Conservation (phyloP, 2,888 invertebrate genomes). For the Spisula solida region DNA sequence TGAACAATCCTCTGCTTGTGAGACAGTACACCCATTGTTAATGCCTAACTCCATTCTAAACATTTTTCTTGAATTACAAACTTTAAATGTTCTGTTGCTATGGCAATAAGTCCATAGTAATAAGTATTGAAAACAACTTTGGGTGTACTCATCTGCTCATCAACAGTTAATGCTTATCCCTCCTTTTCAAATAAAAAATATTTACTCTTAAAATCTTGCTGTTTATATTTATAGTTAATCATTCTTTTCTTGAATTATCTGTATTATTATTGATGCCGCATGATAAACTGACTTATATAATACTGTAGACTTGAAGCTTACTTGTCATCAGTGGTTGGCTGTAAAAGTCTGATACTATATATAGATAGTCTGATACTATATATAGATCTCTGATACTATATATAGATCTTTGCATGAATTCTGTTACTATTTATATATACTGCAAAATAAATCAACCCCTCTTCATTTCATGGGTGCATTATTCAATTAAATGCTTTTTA, state of each 20-base stretch:
- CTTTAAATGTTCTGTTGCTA: neutral
- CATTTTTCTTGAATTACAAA: neutral
- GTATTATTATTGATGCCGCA: conserved; percentile 17
- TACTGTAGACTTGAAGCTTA: neutral
- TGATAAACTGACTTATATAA: conserved; percentile 5
- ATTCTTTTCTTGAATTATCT: conserved; percentile 22
- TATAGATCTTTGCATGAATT: conserved; percentile 24
- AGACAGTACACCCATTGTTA: conserved; percentile 29
- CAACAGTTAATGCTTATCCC: conserved; percentile 43
- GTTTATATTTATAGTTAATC: conserved; percentile 26
- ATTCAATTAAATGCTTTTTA: conserved; percentile 19
- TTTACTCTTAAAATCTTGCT: conserved; percentile 27
- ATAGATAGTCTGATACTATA: neutral
- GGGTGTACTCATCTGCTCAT: conserved; percentile 31
- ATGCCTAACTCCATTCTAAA: neutral
- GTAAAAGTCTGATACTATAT: conserved; percentile 2
- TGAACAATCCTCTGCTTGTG: conserved; percentile 62
- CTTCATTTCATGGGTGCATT: conserved; percentile 42
- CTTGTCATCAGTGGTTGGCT: conserved; percentile 17
- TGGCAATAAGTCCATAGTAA: neutral
- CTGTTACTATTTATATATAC: conserved; percentile 9
- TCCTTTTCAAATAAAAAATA: conserved; percentile 28
- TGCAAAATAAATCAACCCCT: conserved; percentile 30
- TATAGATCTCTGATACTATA: neutral
- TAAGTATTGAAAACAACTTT: neutral